A percentile compares a stretch with the other conserved stretches of the same genome.
Conservation (phyloP, 2,888 invertebrate species). For the Oithona nana region DNA sequence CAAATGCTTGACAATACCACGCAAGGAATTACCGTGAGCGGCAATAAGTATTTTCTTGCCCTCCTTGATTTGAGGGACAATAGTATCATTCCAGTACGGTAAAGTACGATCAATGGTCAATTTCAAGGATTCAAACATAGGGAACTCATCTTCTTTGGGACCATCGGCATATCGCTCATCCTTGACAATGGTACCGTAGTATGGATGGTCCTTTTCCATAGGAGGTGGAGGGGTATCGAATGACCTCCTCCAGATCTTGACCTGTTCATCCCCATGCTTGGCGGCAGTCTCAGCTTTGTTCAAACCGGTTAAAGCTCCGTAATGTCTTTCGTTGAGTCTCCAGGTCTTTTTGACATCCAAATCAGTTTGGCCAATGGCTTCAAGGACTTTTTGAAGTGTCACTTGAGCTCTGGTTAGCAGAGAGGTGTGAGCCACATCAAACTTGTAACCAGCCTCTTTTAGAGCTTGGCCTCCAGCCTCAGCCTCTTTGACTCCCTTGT, state of each 20-base stretch:
- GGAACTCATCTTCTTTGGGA: slow-evolving; percentile 48
- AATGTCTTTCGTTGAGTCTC: slow-evolving; percentile 71
- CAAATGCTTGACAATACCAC: slow-evolving; percentile 29
- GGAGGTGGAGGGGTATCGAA: slow-evolving; percentile 62
- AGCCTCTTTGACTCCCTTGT: slow-evolving; percentile 49
- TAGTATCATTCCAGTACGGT: slow-evolving; percentile 66
- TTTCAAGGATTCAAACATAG: slow-evolving; percentile 60
- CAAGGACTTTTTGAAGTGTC: slow-evolving; percentile 44
- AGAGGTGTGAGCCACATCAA: slow-evolving; percentile 63
- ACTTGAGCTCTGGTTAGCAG: slow-evolving; percentile 54
- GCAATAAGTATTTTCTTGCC: slow-evolving; percentile 60
- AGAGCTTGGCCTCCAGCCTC: slow-evolving; percentile 49
- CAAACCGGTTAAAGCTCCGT: slow-evolving; percentile 63
- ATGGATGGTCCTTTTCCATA: slow-evolving; percentile 53
- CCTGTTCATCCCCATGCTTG: slow-evolving; percentile 41
- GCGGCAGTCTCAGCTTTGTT: slow-evolving; percentile 67
- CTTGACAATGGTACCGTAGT: slow-evolving; percentile 51
- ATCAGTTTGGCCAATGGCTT: slow-evolving; percentile 44
- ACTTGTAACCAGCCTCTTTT: slow-evolving; percentile 44
- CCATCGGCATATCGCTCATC: slow-evolving; percentile 52
- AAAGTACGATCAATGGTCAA: slow-evolving; percentile 51
- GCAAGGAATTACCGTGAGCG: slow-evolving; percentile 65
- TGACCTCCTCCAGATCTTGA: slow-evolving; percentile 58
- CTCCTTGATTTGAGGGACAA: slow-evolving; percentile 53
- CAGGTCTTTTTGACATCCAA: slow-evolving; percentile 51